A percentile compares a stretch with the other conserved stretches of the same genome.
These are phyloP conservation scores for Sarcophaga peregrina DNA, from an alignment of 1,140 invertebrate species.

Conservation along the genomic window DNA sequence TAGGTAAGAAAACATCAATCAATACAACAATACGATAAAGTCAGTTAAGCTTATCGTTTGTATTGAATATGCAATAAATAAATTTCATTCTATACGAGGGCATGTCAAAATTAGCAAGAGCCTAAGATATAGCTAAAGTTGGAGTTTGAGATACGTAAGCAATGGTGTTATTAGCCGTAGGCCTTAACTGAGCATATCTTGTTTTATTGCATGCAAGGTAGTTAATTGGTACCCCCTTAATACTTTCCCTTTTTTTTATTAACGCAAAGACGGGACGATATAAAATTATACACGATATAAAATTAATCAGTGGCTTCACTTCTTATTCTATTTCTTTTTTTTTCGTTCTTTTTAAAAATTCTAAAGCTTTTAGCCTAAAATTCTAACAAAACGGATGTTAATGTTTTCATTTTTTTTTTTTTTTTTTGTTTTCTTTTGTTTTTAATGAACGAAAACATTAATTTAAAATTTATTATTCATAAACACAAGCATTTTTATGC, in stretches of 20 bases:
- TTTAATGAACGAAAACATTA: no score
- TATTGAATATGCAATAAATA: background rate
- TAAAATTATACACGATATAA: background rate
- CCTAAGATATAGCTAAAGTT: background rate
- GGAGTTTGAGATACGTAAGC: no score
- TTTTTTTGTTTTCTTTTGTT: background rate
- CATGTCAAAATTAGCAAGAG: background rate
- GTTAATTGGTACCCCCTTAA: background rate
- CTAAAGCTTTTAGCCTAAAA: background rate
- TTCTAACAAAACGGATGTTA: background rate
- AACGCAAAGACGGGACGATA: background rate
- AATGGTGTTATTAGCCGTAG: background rate
- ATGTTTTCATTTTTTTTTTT: background rate
- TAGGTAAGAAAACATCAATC: conserved; percentile 27
- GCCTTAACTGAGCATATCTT: background rate
- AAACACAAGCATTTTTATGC: no score
- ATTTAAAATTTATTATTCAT: no score
- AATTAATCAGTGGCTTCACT: background rate
- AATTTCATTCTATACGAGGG: background rate
- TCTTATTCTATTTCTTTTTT: no score
- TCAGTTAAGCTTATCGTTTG: background rate
- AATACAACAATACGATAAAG: conserved; percentile 19
- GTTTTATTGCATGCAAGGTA: background rate
- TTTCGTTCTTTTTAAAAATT: background rate
- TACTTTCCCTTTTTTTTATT: background rate